Percentiles rank a stretch among this genome's conserved stretches.
Evolutionary conservation across 2,113 vertebrate genomes (phyloP).

Genomic region (Sphaerodactylus townsendi): DNA sequence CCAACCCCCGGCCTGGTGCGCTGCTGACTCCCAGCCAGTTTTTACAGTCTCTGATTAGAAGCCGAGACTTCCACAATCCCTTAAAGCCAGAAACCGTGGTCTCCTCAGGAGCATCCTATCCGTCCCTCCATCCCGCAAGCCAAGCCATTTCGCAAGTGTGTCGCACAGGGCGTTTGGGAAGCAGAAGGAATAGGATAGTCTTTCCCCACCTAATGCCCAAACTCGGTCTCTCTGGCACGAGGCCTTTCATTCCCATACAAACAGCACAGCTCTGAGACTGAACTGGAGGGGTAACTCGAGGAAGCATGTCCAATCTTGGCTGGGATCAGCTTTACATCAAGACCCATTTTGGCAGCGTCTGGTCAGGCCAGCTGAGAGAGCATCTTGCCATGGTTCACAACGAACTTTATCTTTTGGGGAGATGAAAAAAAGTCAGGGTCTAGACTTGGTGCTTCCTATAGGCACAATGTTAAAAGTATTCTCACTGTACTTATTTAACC

Average conservation of each 20-base stretch:
- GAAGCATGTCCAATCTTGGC: conserved; percentile 57
- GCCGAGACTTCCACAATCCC: conserved; percentile 36
- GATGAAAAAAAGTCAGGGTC: conserved; percentile 33
- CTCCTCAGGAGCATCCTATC: conserved; percentile 45
- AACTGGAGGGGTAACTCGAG: conserved; percentile 45
- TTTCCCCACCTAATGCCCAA: conserved; percentile 63
- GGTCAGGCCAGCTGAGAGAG: conserved; percentile 54
- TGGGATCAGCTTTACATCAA: conserved; percentile 55
- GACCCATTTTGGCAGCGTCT: conserved; percentile 58
- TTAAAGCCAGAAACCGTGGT: conserved; percentile 15
- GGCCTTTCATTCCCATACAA: conserved; percentile 66
- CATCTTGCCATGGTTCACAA: conserved; percentile 62
- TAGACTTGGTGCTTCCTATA: conserved; percentile 19
- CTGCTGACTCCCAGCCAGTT: conserved; percentile 37
- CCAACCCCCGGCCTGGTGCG: conserved; percentile 33
- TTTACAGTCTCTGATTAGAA: conserved; percentile 51
- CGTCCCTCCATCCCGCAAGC: conserved; percentile 10
- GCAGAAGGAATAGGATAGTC: conserved; percentile 66
- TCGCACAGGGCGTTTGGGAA: conserved; percentile 60
- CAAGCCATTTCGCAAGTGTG: conserved; percentile 44
- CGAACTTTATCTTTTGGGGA: conserved; percentile 43
- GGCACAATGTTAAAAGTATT: background rate
- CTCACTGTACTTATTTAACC: too few relatives aligned
- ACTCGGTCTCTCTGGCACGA: conserved; percentile 57
- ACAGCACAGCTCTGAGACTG: conserved; percentile 25